Evolutionary conservation across 2,113 vertebrate species (phyloP).

Genomic region (Columbina picui): DNA sequence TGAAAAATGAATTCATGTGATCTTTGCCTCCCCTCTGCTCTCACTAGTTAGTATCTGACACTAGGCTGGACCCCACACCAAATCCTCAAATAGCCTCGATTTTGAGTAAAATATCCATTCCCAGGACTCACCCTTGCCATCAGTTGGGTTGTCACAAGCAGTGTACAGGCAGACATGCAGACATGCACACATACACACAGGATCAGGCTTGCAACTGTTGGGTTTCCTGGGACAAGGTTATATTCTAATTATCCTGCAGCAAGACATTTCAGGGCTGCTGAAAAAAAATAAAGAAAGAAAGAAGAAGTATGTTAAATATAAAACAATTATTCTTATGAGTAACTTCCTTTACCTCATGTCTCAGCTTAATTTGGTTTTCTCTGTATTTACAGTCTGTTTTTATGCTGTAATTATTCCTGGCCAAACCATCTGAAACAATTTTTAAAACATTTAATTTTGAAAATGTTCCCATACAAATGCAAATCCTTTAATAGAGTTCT

Average conservation of each 20-base stretch:
- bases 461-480: not conserved
- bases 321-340: not conserved
- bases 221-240: not conserved
- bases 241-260: not conserved
- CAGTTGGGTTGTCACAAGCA: not conserved
- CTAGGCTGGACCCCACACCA: not conserved
- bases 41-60: not conserved
- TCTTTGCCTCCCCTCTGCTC: not conserved
- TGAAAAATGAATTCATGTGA: not conserved
- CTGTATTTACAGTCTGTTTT: not conserved
- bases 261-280: not conserved
- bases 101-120: not conserved
- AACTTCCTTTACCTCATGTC: not conserved
- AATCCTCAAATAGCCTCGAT: not conserved
- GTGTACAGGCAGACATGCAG: not conserved
- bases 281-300: not conserved
- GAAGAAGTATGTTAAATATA: not conserved
- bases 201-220: not conserved
- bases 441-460: constrained; percentile 20
- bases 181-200: not conserved
- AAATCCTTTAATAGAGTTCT: constrained; percentile 18
- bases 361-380: constrained; percentile 3
- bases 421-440: not conserved
- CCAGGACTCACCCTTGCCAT: not conserved
- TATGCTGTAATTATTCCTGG: not conserved